These are phyloP conservation scores for Anneissia japonica DNA, from an alignment of 35 echinoderm and acorn worm genomes.

Conservation along the genomic window DNA sequence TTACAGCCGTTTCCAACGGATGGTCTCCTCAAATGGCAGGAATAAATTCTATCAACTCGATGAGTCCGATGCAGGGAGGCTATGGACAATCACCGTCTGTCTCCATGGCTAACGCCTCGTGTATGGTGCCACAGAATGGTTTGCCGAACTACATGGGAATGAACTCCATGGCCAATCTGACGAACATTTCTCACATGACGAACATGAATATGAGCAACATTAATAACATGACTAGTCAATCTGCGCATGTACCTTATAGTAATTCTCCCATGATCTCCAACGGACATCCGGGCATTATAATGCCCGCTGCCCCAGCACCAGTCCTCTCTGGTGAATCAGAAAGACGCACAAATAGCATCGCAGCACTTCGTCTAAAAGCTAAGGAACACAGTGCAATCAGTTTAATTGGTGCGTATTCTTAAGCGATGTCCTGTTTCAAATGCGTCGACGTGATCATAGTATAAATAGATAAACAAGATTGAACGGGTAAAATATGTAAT, in stretches of 20 bases:
- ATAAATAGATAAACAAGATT: constrained; percentile 2
- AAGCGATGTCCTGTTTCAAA: not conserved
- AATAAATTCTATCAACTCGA: not conserved
- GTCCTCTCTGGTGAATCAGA: constrained; percentile 39
- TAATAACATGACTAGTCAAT: not conserved
- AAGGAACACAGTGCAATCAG: constrained; percentile 97
- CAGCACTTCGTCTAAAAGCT: constrained; percentile 81
- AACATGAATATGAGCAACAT: not conserved
- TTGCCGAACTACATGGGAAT: constrained; percentile 90
- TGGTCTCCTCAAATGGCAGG: not conserved
- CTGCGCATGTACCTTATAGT: not conserved
- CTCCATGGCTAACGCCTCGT: constrained; percentile 21
- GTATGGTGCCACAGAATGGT: constrained; percentile 70
- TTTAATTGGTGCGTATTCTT: constrained; percentile 92
- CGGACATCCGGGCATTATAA: not conserved
- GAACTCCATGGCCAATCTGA: constrained; percentile 8
- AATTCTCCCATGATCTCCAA: not conserved
- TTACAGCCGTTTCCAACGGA: not conserved
- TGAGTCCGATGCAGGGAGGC: not conserved
- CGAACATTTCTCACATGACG: constrained; percentile 20
- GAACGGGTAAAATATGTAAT: not conserved
- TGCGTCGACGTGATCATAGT: not conserved
- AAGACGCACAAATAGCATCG: constrained; percentile 82
- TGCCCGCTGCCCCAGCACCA: not conserved
- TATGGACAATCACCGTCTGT: not conserved